Evolutionary conservation across 1,140 invertebrate genomes (phyloP).

Genomic region (Choristoneura fumiferana): DNA sequence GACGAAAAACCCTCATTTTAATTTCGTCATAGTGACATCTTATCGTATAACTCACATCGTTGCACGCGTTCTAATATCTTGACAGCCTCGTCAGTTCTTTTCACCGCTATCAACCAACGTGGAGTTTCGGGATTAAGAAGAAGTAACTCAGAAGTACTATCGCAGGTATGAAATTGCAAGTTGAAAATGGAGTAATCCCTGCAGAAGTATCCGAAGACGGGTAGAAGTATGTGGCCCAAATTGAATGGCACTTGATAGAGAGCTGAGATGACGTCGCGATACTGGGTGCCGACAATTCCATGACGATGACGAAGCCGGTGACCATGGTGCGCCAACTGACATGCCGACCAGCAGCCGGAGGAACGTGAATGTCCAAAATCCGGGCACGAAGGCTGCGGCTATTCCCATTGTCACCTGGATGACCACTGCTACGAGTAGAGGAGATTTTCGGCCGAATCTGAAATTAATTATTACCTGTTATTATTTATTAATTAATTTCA

Average conservation of each 20-base stretch:
- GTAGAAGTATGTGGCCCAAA: slow-evolving; percentile 78
- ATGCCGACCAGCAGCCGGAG: slow-evolving; percentile 80
- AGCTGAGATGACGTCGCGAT: slow-evolving; percentile 81
- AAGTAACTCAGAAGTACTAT: slow-evolving; percentile 76
- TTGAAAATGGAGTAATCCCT: slow-evolving; percentile 79
- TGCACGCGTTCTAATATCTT: slow-evolving; percentile 79
- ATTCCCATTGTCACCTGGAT: slow-evolving; percentile 81
- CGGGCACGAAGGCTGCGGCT: slow-evolving; percentile 79
- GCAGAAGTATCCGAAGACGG: slow-evolving; percentile 78
- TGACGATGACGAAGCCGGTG: slow-evolving; percentile 79
- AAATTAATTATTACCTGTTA: too few species aligned
- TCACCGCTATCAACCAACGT: slow-evolving; percentile 82
- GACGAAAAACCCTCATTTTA: too few species aligned
- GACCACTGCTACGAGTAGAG: slow-evolving; percentile 79
- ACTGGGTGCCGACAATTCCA: slow-evolving; percentile 79
- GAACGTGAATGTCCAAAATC: slow-evolving; percentile 81
- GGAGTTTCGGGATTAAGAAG: slow-evolving; percentile 85
- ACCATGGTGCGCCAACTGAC: slow-evolving; percentile 82
- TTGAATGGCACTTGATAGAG: slow-evolving; percentile 81
- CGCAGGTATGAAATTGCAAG: slow-evolving; percentile 78
- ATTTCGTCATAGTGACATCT: slow-evolving; percentile 12
- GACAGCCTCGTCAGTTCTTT: slow-evolving; percentile 80
- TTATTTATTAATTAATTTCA: too few species aligned
- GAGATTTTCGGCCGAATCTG: slow-evolving; percentile 82
- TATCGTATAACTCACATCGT: slow-evolving; percentile 59